Evolutionary conservation across 2,113 vertebrate species (phyloP).

Genomic region (Tyrannus savana): DNA sequence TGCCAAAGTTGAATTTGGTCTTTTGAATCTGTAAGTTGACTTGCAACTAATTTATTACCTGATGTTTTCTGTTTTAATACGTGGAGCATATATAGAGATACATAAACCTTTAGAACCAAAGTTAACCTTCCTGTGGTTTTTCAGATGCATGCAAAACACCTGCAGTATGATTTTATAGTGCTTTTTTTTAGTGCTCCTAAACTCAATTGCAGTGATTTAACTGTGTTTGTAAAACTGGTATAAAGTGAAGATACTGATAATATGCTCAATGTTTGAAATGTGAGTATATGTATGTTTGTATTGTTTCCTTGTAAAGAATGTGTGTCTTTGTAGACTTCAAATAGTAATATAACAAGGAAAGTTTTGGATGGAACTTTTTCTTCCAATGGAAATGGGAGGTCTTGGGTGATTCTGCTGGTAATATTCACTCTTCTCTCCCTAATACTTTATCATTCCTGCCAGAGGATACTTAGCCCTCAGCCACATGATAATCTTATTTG

Average conservation of each 20-base stretch:
- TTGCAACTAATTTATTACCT: background rate
- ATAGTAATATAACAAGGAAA: background rate
- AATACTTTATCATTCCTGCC: conserved; percentile 3
- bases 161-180: background rate
- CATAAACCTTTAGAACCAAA: background rate
- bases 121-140: conserved; percentile 32
- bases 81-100: background rate
- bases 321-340: background rate
- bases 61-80: background rate
- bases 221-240: background rate
- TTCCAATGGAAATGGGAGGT: background rate
- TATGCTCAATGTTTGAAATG: conserved; percentile 19
- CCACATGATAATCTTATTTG: background rate
- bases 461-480: background rate
- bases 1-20: background rate
- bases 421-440: background rate
- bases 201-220: background rate
- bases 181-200: conserved; percentile 8
- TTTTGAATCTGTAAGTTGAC: conserved; percentile 13
- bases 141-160: conserved; percentile 4
- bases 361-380: background rate
- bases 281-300: conserved; percentile 21
- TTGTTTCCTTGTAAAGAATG: background rate
- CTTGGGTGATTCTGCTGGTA: background rate
- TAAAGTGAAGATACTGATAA: background rate